Conservation (phyloP, 2,888 invertebrate genomes). For the Lycophotia porphyrea region DNA sequence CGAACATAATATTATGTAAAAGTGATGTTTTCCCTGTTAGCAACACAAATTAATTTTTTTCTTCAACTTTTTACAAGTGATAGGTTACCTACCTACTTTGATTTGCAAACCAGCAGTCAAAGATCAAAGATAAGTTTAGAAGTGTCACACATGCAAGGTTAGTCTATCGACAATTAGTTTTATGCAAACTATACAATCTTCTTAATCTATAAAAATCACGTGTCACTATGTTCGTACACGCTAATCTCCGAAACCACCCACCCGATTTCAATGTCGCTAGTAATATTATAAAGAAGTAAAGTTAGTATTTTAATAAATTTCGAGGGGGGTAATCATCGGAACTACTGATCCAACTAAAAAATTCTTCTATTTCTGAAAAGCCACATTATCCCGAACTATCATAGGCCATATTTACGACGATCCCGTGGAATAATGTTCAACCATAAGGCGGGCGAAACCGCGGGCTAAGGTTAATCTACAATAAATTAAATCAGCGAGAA, state of each 20-base stretch:
- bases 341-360: not conserved
- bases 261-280: not conserved
- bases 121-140: conserved; percentile 46
- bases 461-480: not conserved
- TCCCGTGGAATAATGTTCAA: not conserved
- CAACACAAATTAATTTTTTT: not conserved
- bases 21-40: no score
- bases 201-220: not conserved
- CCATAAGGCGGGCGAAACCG: not conserved
- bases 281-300: not conserved
- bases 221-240: not conserved
- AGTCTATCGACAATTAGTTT: conserved; percentile 18
- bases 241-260: not conserved
- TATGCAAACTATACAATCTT: conserved; percentile 6
- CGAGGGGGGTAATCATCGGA: not conserved
- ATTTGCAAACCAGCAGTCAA: conserved; percentile 15
- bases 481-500: conserved; percentile 32
- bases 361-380: not conserved
- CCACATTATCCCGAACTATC: not conserved
- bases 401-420: not conserved
- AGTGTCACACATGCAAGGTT: conserved; percentile 46
- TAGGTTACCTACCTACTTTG: conserved; percentile 8
- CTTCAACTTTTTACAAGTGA: conserved; percentile 1
- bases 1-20: not conserved
- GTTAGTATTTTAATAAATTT: not conserved